Conservation (phyloP, 1,140 invertebrate species). For the Ganaspis sp. region DNA sequence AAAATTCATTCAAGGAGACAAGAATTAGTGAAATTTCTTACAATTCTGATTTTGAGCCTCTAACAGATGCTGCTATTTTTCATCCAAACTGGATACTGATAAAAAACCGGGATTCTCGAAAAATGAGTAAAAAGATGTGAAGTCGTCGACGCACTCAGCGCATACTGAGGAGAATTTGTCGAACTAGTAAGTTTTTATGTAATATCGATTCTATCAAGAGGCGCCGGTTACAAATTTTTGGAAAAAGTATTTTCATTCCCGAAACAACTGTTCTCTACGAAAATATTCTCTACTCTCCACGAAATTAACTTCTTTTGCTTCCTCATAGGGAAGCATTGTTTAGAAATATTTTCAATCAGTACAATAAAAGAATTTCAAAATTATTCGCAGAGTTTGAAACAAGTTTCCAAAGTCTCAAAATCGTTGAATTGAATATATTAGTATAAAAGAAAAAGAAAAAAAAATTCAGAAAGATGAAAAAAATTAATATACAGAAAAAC, state of each 20-base stretch:
- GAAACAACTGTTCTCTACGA: neutral
- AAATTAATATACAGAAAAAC: too few species aligned
- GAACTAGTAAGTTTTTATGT: conserved; percentile 33
- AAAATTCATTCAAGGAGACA: neutral
- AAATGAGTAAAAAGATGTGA: neutral
- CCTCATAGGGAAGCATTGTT: too few species aligned
- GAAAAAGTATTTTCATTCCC: neutral
- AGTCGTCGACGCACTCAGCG: conserved; percentile 24
- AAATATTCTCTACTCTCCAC: neutral
- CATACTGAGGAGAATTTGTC: conserved; percentile 47
- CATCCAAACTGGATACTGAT: conserved; percentile 4
- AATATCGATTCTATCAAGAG: neutral
- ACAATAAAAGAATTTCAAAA: too few species aligned
- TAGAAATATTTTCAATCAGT: too few species aligned
- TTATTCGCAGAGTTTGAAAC: too few species aligned
- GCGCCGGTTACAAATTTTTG: conserved; percentile 15
- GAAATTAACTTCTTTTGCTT: too few species aligned
- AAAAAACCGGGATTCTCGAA: neutral
- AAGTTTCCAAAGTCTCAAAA: too few species aligned
- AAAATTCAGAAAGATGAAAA: too few species aligned
- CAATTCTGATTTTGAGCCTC: neutral
- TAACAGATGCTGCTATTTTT: neutral
- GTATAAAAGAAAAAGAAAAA: too few species aligned
- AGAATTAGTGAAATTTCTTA: neutral
- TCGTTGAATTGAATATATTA: too few species aligned